Percentiles rank a stretch among this genome's conserved stretches.
Evolutionary conservation across 2,797 vertebrate genomes (phyloP).

Genomic region (Apodemus agrarius): DNA sequence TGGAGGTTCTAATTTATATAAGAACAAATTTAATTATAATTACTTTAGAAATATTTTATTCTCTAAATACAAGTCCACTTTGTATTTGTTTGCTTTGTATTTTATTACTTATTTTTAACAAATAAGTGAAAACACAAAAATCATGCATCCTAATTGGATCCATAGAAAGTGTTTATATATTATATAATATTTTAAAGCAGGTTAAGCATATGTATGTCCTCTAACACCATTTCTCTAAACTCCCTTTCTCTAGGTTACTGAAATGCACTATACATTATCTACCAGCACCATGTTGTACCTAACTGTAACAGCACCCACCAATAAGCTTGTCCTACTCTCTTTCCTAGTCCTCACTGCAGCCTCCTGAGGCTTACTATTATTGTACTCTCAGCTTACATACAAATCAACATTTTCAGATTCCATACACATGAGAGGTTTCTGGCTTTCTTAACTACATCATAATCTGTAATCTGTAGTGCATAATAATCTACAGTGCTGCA

Average conservation of each 20-base stretch:
- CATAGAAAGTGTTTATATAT: neutral
- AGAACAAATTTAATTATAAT: neutral
- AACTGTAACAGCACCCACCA: neutral
- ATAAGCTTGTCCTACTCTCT: neutral
- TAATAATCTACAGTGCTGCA: neutral
- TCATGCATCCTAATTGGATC: neutral
- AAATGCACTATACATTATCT: neutral
- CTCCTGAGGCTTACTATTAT: neutral
- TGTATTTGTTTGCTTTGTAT: neutral
- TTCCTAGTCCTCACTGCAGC: neutral
- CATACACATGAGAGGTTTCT: neutral
- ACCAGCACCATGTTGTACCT: neutral
- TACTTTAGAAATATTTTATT: neutral
- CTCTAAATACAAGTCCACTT: neutral
- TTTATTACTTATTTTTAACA: neutral
- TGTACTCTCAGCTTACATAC: neutral
- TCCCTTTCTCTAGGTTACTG: neutral
- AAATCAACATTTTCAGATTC: neutral
- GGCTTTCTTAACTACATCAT: neutral
- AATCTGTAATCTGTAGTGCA: neutral
- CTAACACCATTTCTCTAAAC: neutral
- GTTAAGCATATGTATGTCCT: neutral
- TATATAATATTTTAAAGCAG: neutral
- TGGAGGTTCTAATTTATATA: slow-evolving; percentile 30
- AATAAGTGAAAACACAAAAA: neutral